Evolutionary conservation across 1,140 invertebrate species (phyloP), one percentile per base, ranked within the genome.

Genomic region (Temnothorax curvispinosus): DNA sequence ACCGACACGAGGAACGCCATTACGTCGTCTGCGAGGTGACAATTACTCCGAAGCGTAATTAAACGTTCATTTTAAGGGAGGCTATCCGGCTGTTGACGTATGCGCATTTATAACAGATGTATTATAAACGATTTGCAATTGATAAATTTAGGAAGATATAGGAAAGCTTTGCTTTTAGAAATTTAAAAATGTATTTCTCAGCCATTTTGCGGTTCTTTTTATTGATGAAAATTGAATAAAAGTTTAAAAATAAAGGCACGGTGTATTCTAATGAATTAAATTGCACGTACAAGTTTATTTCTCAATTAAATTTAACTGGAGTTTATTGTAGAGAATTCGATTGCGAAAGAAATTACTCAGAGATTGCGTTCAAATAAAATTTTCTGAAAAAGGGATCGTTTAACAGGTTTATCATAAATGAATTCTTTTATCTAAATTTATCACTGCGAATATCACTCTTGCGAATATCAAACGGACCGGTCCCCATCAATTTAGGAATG

Each of bases 11-110:
- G 54, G 2, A 41, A 50, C 74, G 69, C 44, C n/a, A 78, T 86
- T 81, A 11, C n/a, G 38, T 84, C 27, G 35, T 67, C 50, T 38
- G 13, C 54, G 71, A 77, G n/a, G 54, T 64, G 88, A 56, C 84
- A 52, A 89, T 80, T 50, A 87, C 54, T 82, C n/a, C 62, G 52
- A 86, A 64, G 32, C 13, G 69, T 47, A 81, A 90, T 90, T 90
- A 90, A 90, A 82, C 54, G 85, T 78, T 81, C 54, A 65, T 90
- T 89, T 87, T 71, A 56, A 89, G 47, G 18, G 13, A n/a, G 2
- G 9, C 52, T 50, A 50, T 67, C 21, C 21, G 38, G 9, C 52
- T 69, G 32, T 60, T 75, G 54, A 74, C 27, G 4, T 60, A 50
- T 47, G 56, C 50, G n/a, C 65, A 21, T 69, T 69, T 69, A 69